These are phyloP conservation scores for Sesia apiformis DNA, from an alignment of 2,888 invertebrate species.

Conservation along the genomic window DNA sequence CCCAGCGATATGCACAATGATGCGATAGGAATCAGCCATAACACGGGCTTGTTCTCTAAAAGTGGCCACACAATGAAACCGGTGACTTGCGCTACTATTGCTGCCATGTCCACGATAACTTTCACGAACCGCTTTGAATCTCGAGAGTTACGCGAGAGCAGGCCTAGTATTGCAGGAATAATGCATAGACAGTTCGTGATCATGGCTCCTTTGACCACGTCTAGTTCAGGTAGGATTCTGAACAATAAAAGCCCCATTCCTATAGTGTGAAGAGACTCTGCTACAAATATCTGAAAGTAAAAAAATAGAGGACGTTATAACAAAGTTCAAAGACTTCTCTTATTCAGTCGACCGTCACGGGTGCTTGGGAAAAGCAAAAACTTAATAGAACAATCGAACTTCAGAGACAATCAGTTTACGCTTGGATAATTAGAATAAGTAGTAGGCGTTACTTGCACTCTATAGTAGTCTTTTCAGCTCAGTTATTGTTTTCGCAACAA, in stretches of 20 bases:
- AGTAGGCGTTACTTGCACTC: too few relatives aligned
- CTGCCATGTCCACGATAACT: constrained; percentile 87
- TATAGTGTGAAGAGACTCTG: constrained; percentile 91
- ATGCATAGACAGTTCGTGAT: constrained; percentile 96
- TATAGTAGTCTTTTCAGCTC: too few relatives aligned
- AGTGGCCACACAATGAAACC: constrained; percentile 95
- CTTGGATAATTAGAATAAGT: too few relatives aligned
- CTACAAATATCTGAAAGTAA: constrained; percentile 77
- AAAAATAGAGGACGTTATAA: too few relatives aligned
- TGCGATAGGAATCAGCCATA: constrained; percentile 91
- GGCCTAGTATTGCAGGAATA: constrained; percentile 84
- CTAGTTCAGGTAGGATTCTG: constrained; percentile 91
- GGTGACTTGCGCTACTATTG: constrained; percentile 91
- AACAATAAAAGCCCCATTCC: constrained; percentile 92
- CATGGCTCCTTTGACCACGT: constrained; percentile 96
- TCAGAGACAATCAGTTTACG: too few relatives aligned
- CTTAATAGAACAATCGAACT: too few relatives aligned
- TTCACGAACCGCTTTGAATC: constrained; percentile 86
- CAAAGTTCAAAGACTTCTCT: too few relatives aligned
- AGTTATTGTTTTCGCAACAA: too few relatives aligned
- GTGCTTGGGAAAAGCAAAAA: too few relatives aligned
- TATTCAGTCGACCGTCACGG: too few relatives aligned
- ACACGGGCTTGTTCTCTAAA: constrained; percentile 80
- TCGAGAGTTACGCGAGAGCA: constrained; percentile 87
- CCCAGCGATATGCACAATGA: constrained; percentile 91